A percentile compares a stretch with the other conserved stretches of the same genome.
Evolutionary conservation across 1,140 invertebrate genomes (phyloP).

Genomic region (Drosophila nannoptera): DNA sequence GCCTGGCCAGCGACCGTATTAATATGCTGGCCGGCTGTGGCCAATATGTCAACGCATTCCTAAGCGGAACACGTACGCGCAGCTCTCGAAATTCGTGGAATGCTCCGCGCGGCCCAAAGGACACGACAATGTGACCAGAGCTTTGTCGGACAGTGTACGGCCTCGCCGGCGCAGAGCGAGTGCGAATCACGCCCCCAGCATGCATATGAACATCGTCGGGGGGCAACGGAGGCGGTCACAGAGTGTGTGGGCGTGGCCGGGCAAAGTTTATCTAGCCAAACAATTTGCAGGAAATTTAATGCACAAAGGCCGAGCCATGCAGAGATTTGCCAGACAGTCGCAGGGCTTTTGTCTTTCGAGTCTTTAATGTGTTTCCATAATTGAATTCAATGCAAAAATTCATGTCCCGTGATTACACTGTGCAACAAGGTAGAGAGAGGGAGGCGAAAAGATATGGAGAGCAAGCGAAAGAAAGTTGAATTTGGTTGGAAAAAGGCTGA

Average conservation of each 20-base stretch:
- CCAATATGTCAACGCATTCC: constrained; percentile 75
- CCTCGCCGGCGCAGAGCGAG: constrained; percentile 57
- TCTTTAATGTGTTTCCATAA: constrained; percentile 60
- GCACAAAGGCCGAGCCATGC: constrained; percentile 61
- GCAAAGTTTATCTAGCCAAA: constrained; percentile 67
- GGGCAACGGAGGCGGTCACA: too few species aligned
- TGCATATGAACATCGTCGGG: too few species aligned
- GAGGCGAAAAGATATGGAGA: neutral
- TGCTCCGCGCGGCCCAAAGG: constrained; percentile 41
- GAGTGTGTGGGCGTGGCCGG: constrained; percentile 1
- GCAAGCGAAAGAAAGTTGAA: neutral
- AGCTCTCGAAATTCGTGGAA: constrained; percentile 60
- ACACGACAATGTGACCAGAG: constrained; percentile 8
- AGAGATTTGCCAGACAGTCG: constrained; percentile 46
- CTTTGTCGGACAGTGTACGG: constrained; percentile 23
- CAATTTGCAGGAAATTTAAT: constrained; percentile 77
- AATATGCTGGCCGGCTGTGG: constrained; percentile 69
- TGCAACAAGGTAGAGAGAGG: neutral
- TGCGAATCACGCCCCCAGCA: constrained; percentile 55
- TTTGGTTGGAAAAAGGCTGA: too few species aligned
- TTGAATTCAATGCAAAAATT: constrained; percentile 73
- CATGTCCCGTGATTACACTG: constrained; percentile 41
- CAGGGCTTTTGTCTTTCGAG: constrained; percentile 52
- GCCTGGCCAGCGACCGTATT: constrained; percentile 28
- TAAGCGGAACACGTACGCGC: constrained; percentile 72